phyloP scores from a whole-genome alignment of 2,888 invertebrate species.

The Hoplodrina blanda region DNA sequence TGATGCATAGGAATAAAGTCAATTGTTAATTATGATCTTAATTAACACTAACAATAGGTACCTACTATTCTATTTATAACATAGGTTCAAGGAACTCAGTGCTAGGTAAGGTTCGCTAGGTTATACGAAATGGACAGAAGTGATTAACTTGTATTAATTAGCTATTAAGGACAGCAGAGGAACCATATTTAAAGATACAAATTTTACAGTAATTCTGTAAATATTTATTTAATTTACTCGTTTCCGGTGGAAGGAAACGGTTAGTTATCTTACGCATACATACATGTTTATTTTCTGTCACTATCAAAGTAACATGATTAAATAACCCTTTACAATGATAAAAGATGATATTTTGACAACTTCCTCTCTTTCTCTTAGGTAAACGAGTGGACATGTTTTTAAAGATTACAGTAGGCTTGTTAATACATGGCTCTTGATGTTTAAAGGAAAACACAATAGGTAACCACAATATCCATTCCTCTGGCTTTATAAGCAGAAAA shows the following conservation, averaged over 20 bases:
- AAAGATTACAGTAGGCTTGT: conserved; percentile 21
- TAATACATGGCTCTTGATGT: conserved; percentile 4
- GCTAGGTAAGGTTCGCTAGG: conserved; percentile 19
- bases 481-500: conserved; percentile 57
- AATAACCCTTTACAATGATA: conserved; percentile 21
- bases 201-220: conserved; percentile 8
- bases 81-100: conserved; percentile 40
- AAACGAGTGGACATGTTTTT: conserved; percentile 20
- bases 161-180: background rate
- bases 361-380: conserved; percentile 19
- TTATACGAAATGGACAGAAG: conserved; percentile 26
- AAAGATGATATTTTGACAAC: conserved; percentile 25
- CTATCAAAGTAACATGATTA: background rate
- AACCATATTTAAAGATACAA: conserved; percentile 11
- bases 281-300: background rate
- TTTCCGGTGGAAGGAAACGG: conserved; percentile 21
- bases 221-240: conserved; percentile 16
- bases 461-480: conserved; percentile 51
- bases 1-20: conserved; percentile 23
- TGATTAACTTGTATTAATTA: background rate
- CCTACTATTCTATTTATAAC: conserved; percentile 16
- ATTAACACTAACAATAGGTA: conserved; percentile 39
- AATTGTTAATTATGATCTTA: conserved; percentile 39
- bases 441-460: conserved; percentile 17
- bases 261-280: conserved; percentile 28